Conservation (phyloP, 1,140 invertebrate genomes). For the Caenorhabditis inopinata region DNA sequence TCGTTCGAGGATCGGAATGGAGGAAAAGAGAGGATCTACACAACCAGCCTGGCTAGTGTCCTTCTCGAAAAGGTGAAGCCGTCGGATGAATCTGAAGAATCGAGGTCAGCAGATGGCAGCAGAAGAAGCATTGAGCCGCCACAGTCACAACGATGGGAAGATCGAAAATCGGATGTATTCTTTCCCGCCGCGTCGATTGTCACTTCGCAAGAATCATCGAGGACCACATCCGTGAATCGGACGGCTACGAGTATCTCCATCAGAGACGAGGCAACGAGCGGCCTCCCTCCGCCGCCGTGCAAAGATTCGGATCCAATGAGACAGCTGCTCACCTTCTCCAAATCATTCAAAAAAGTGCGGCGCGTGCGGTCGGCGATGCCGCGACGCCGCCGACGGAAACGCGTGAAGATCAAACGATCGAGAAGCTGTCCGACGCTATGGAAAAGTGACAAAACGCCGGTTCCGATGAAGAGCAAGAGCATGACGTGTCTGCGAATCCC, state of each 20-base stretch:
- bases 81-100: not conserved
- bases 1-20: conserved; percentile 8
- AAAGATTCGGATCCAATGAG: conserved; percentile 33
- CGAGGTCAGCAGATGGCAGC: no score
- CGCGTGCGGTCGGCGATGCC: conserved; percentile 46
- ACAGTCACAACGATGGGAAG: no score
- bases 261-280: not conserved
- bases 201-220: not conserved
- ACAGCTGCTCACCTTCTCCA: conserved; percentile 61
- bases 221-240: not conserved
- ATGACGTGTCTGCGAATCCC: not conserved
- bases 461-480: conserved; percentile 1
- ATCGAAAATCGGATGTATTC: not conserved
- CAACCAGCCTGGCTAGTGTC: not conserved
- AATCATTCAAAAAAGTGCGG: conserved; percentile 63
- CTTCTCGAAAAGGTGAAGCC: not conserved
- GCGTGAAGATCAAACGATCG: not conserved
- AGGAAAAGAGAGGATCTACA: not conserved
- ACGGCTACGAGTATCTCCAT: not conserved
- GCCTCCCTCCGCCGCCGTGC: not conserved
- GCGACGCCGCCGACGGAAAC: conserved; percentile 38
- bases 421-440: conserved; percentile 37
- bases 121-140: no score
- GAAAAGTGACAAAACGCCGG: not conserved
- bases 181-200: not conserved